These are phyloP conservation scores for Syritta pipiens DNA, from an alignment of 2,888 invertebrate genomes.

Conservation along the genomic window DNA sequence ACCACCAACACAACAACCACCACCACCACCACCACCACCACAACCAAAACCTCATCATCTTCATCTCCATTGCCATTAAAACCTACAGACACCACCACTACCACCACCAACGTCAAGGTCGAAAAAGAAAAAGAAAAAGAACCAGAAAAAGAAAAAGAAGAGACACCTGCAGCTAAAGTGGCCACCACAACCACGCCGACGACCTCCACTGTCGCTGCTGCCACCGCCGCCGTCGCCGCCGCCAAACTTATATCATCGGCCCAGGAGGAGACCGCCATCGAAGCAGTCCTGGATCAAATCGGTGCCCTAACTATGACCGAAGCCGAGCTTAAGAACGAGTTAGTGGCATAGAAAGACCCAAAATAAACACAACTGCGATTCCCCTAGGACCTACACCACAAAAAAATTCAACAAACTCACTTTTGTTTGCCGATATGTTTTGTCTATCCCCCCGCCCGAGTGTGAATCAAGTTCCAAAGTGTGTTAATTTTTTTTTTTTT, in stretches of 20 bases:
- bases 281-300: constrained; percentile 57
- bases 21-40: constrained; percentile 37
- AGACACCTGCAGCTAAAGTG: constrained; percentile 8
- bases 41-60: constrained; percentile 54
- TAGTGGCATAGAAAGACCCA: constrained; percentile 50
- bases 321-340: constrained; percentile 71
- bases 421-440: constrained; percentile 44
- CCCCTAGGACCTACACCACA: constrained; percentile 19
- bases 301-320: constrained; percentile 65
- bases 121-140: constrained; percentile 38
- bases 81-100: constrained; percentile 22
- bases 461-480: too few relatives aligned
- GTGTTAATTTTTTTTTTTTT: constrained; percentile 37
- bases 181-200: constrained; percentile 21
- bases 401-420: constrained; percentile 23
- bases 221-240: constrained; percentile 18
- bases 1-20: constrained; percentile 22
- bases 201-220: constrained; percentile 15
- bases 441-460: too few relatives aligned
- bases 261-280: constrained; percentile 43
- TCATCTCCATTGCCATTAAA: constrained; percentile 64
- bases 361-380: constrained; percentile 19
- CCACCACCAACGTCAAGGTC: constrained; percentile 15
- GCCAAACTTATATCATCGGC: constrained; percentile 48
- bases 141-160: constrained; percentile 15